Percentiles rank a stretch among this genome's conserved stretches.
Evolutionary conservation across 2,888 invertebrate species (phyloP).

Genomic region (Cheilosia vernalis): DNA sequence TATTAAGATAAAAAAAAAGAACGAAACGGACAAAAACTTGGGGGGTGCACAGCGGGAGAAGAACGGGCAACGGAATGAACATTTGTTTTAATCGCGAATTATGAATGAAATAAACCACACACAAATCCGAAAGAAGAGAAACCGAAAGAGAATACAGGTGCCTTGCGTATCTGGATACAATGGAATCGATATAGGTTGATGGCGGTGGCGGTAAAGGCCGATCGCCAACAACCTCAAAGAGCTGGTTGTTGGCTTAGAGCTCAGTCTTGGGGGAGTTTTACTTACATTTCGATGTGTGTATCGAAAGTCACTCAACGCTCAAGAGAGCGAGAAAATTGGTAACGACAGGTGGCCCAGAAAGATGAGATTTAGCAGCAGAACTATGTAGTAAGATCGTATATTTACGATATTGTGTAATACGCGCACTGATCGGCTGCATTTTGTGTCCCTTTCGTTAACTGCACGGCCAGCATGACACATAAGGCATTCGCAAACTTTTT

Average conservation of each 20-base stretch:
- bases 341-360: conserved; percentile 23
- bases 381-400: conserved; percentile 30
- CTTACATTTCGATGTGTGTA: conserved; percentile 4
- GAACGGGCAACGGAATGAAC: conserved; percentile 24
- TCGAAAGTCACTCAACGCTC: conserved; percentile 12
- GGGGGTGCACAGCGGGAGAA: conserved; percentile 38
- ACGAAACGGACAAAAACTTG: conserved; percentile 54
- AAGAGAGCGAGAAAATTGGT: not conserved
- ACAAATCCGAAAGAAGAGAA: not conserved
- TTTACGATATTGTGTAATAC: conserved; percentile 58
- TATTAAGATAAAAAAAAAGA: conserved; percentile 34
- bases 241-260: conserved; percentile 18
- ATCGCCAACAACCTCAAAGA: conserved; percentile 18
- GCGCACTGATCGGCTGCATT: not conserved
- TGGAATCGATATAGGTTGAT: conserved; percentile 6
- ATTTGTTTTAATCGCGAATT: conserved; percentile 55
- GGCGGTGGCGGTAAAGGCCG: not conserved
- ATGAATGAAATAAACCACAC: conserved; percentile 68
- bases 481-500: too few species aligned
- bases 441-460: not conserved
- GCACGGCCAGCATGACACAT: too few species aligned
- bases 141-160: conserved; percentile 6
- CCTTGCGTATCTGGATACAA: conserved; percentile 29
- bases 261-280: conserved; percentile 39
- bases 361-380: not conserved